These are phyloP conservation scores for Cataglyphis hispanica DNA, from an alignment of 1,140 invertebrate genomes.

Conservation along the genomic window DNA sequence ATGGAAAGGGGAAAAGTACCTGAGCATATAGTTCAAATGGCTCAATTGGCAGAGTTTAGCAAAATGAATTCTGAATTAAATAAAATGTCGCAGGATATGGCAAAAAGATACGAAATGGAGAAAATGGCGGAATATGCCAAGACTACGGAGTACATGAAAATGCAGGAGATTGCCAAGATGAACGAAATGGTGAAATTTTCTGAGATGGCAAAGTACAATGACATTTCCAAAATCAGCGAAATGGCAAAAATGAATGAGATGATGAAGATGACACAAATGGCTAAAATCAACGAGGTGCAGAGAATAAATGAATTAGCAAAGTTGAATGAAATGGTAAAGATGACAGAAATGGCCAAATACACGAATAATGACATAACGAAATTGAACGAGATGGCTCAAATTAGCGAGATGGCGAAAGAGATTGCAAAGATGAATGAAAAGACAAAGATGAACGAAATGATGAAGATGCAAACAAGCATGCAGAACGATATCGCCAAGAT, in stretches of 20 bases:
- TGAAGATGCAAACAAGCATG: conserved; percentile 84
- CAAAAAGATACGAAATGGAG: conserved; percentile 85
- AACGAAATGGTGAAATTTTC: conserved; percentile 85
- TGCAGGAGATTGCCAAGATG: conserved; percentile 85
- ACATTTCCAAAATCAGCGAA: conserved; percentile 84
- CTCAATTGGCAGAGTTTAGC: conserved; percentile 84
- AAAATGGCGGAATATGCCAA: conserved; percentile 85
- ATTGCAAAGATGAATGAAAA: conserved; percentile 86
- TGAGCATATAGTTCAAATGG: conserved; percentile 86
- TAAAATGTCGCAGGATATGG: conserved; percentile 85
- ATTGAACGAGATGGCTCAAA: conserved; percentile 84
- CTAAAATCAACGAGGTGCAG: conserved; percentile 82
- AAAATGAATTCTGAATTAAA: conserved; percentile 84
- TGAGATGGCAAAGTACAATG: conserved; percentile 85
- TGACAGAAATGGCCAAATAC: conserved; percentile 85
- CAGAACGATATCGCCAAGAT: conserved; percentile 85
- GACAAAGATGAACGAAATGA: conserved; percentile 86
- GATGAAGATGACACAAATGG: conserved; percentile 85
- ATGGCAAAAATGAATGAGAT: conserved; percentile 84
- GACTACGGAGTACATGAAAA: conserved; percentile 84
- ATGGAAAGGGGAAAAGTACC: conserved; percentile 86
- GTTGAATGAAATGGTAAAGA: conserved; percentile 85
- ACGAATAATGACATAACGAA: conserved; percentile 81
- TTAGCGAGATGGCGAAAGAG: conserved; percentile 85
- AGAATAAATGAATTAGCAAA: conserved; percentile 85